These are phyloP conservation scores for Glossosoma conforme DNA, from an alignment of 1,140 invertebrate species.

Conservation along the genomic window DNA sequence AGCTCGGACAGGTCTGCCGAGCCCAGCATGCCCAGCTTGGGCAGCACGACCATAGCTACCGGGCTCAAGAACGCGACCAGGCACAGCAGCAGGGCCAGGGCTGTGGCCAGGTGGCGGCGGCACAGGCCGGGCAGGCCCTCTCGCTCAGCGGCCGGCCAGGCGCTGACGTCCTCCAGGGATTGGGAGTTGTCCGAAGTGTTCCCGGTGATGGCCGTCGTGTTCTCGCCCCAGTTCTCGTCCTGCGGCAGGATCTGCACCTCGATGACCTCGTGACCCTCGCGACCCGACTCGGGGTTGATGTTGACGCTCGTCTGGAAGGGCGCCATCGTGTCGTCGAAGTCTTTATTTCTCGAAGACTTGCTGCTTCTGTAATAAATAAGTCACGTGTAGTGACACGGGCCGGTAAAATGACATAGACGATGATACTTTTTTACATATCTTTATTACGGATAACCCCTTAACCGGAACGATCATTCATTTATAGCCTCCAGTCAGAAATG, in stretches of 20 bases:
- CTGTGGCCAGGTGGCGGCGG: constrained; percentile 72
- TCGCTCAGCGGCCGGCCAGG: constrained; percentile 72
- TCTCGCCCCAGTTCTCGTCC: constrained; percentile 98
- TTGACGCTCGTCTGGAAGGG: constrained; percentile 78
- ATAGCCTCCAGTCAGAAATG: too few species aligned
- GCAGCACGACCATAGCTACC: constrained; percentile 89
- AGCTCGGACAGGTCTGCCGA: constrained; percentile 19
- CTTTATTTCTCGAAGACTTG: constrained; percentile 46
- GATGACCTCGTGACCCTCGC: constrained; percentile 74
- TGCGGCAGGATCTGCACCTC: constrained; percentile 90
- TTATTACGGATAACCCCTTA: too few species aligned
- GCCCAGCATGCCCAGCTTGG: constrained; percentile 75
- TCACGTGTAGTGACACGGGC: too few species aligned
- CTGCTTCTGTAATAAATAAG: constrained; percentile 38
- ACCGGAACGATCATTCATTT: too few species aligned
- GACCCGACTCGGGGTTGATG: constrained; percentile 61
- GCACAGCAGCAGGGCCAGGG: constrained; percentile 71
- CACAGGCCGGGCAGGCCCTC: constrained; percentile 68
- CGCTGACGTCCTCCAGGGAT: constrained; percentile 84
- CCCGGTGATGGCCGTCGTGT: constrained; percentile 93
- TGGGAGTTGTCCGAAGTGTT: constrained; percentile 93
- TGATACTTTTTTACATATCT: too few species aligned
- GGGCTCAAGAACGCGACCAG: constrained; percentile 85
- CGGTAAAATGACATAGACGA: too few species aligned
- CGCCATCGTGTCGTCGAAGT: constrained; percentile 55